These are phyloP conservation scores for Anoplolepis gracilipes DNA, from an alignment of 1,140 invertebrate genomes.

Conservation along the genomic window DNA sequence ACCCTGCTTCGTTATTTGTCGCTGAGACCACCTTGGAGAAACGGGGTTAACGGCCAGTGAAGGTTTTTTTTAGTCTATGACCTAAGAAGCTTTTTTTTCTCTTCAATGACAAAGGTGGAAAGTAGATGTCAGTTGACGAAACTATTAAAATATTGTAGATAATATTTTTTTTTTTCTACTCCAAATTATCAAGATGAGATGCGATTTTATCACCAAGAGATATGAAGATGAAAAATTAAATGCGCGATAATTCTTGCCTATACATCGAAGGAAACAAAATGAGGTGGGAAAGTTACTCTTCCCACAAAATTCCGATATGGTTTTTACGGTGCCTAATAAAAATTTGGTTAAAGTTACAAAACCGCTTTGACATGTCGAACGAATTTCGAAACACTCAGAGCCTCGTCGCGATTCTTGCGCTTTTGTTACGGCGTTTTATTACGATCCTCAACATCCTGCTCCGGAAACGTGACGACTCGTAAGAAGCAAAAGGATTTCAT, in stretches of 20 bases:
- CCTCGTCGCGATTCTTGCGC: background rate
- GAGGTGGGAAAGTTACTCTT: background rate
- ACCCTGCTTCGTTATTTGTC: conserved; percentile 62
- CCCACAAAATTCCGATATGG: background rate
- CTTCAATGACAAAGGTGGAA: conserved; percentile 1
- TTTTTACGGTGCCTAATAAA: background rate
- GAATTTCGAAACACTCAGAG: background rate
- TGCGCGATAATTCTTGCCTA: too few species aligned
- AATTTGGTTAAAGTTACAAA: too few species aligned
- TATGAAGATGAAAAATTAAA: background rate
- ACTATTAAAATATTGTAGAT: background rate
- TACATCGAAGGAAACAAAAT: too few species aligned
- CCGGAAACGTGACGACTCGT: background rate
- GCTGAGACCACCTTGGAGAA: conserved; percentile 52
- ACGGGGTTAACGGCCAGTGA: conserved; percentile 39
- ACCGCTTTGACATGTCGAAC: background rate
- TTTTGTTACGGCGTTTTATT: conserved; percentile 23
- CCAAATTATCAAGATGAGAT: background rate
- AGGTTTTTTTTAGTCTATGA: background rate
- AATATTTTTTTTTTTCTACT: background rate
- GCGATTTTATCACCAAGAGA: background rate
- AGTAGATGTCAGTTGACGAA: conserved; percentile 1
- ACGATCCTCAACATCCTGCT: background rate
- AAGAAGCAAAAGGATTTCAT: conserved; percentile 47
- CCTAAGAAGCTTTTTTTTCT: conserved; percentile 9